phyloP scores from a whole-genome alignment of 2,888 invertebrate genomes.

The Athetis lepigone region DNA sequence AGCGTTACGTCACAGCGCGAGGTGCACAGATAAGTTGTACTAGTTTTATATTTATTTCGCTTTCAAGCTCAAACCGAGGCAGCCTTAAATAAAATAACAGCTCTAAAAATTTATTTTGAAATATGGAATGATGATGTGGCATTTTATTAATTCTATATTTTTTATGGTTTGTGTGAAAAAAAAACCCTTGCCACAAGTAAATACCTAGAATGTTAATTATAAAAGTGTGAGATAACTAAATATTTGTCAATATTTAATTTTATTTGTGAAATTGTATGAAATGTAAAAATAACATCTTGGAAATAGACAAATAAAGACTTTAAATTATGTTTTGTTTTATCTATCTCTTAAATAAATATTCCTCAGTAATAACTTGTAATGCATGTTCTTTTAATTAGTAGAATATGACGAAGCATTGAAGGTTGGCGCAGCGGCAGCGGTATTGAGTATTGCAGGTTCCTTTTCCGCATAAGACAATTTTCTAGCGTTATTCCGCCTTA shows the following conservation, averaged over 20 bases:
- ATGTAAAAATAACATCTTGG: conserved; percentile 73
- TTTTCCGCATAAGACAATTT: no score
- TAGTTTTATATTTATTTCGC: no score
- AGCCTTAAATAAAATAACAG: conserved; percentile 20
- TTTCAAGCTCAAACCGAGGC: conserved; percentile 30
- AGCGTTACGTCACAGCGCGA: no score
- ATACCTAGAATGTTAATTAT: conserved; percentile 45
- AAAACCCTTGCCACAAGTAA: conserved; percentile 33
- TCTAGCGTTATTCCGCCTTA: no score
- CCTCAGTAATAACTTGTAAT: no score
- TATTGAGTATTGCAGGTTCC: no score
- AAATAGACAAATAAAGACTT: conserved; percentile 75
- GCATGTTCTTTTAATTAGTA: no score
- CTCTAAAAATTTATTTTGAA: conserved; percentile 27
- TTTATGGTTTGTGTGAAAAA: conserved; percentile 33
- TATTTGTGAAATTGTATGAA: conserved; percentile 74
- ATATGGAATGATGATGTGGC: conserved; percentile 24
- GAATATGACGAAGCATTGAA: no score
- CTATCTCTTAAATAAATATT: no score
- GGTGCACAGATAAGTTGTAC: no score
- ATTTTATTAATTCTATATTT: conserved; percentile 20
- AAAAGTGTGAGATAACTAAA: conserved; percentile 49
- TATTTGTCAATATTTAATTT: conserved; percentile 48
- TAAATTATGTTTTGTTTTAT: conserved; percentile 47
- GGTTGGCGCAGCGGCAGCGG: no score